Base-by-base conservation (phyloP, 2,797 vertebrate genomes). In the Schizopygopsis malacanthus region DNA sequence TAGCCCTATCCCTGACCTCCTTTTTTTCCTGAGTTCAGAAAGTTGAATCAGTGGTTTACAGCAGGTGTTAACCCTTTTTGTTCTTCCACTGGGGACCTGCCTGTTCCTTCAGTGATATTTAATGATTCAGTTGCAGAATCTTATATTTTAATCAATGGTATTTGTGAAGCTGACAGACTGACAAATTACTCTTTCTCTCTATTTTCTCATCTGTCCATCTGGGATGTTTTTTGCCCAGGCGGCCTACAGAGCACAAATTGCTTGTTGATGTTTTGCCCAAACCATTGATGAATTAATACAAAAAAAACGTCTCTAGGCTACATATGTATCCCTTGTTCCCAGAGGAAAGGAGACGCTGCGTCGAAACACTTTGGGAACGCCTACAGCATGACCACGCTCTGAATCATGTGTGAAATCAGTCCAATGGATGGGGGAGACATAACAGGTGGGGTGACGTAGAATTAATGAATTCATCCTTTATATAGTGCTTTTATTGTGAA, bases 281-380 rank as follows among this genome's bases (percentile, higher is more conserved):
- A 70, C n/a, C 54, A 47, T 73, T 83, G 67, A 79, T 83, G 76
- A 67, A 79, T 87, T 79, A 63, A 80, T 79, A 73, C 87, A 9
- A 43, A 41, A 41, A 43, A 43, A 43, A 43, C 8, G 3, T 43
- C 41, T 43, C 41, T 43, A 9, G 41, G 41, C 41, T 43, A 43
- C 41, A 0, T 9, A 43, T 43, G 41, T 43, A 43, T 8, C 41
- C 7, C 7, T 41, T 7, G 25, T 3, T 41, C 1, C 41, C 41
- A 0, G 7, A 9, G 41, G 41, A 7, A 43, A 43, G 41, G 8
- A 43, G 41, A 43, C 41, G 8, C 41, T 43, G 41, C 8, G 8
- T 43, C 2, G 1, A 43, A 43, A 9, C 8, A 3, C 41, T 43
- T 43, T 43, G 8, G 41, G 41, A 43, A 43, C 2, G 41, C 41